Percentiles rank a stretch among this genome's conserved stretches.
phyloP scores from a whole-genome alignment of 2,888 invertebrate species.

The Agriopis marginaria region DNA sequence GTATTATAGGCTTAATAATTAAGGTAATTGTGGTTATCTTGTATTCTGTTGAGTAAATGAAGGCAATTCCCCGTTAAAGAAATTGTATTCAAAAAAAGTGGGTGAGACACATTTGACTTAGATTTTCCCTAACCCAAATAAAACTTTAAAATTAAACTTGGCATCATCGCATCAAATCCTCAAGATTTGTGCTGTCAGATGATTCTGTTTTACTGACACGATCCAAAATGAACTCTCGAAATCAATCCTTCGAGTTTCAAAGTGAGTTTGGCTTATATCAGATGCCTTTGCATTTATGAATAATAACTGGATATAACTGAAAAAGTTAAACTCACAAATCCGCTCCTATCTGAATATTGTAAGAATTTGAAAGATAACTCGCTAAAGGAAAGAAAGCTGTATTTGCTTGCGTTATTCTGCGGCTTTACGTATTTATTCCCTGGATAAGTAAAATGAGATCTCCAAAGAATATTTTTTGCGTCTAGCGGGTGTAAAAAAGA shows the following conservation, averaged over 20 bases:
- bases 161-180: slow-evolving; percentile 47
- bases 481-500: slow-evolving; percentile 12
- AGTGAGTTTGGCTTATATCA: slow-evolving; percentile 77
- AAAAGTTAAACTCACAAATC: slow-evolving; percentile 80
- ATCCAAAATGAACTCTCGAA: slow-evolving; percentile 65
- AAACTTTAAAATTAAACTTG: neutral
- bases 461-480: slow-evolving; percentile 20
- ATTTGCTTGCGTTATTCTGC: slow-evolving; percentile 49
- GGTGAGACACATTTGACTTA: neutral
- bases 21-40: too few relatives aligned
- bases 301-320: slow-evolving; percentile 68
- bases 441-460: slow-evolving; percentile 32
- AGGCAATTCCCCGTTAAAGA: too few relatives aligned
- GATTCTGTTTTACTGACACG: slow-evolving; percentile 63
- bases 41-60: too few relatives aligned
- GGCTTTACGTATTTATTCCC: slow-evolving; percentile 58
- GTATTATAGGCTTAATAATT: too few relatives aligned
- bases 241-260: slow-evolving; percentile 71
- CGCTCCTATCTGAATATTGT: slow-evolving; percentile 75
- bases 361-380: slow-evolving; percentile 74
- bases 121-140: too few relatives aligned
- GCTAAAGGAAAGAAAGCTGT: slow-evolving; percentile 63
- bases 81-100: too few relatives aligned
- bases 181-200: slow-evolving; percentile 35
- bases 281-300: slow-evolving; percentile 83